phyloP scores from a whole-genome alignment of 2,113 vertebrate species.

The Sebastes schlegelii region DNA sequence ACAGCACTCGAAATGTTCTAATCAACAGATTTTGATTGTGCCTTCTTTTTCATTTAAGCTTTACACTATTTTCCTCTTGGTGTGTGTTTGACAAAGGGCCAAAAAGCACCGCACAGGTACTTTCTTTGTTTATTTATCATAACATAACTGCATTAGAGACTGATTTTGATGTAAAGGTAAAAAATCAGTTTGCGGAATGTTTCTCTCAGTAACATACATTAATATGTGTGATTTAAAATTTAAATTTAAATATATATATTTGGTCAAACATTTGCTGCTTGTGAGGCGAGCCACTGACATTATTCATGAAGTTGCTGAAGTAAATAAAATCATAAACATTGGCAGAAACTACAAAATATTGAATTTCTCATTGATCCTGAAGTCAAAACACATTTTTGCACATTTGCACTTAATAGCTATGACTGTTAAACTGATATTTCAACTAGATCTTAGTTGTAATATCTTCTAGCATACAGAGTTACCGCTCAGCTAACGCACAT shows the following conservation, averaged over 20 bases:
- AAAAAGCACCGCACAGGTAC: background rate
- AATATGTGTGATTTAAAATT: background rate
- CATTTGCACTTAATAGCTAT: slow-evolving; percentile 62
- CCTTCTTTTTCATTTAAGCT: slow-evolving; percentile 66
- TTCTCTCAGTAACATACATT: background rate
- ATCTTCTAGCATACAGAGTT: background rate
- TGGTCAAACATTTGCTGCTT: slow-evolving; percentile 19
- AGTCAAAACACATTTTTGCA: slow-evolving; percentile 37
- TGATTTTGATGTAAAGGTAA: background rate
- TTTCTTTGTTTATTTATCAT: background rate
- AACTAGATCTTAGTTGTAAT: background rate
- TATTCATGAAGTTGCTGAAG: background rate
- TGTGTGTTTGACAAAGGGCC: slow-evolving; percentile 2
- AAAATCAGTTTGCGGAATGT: slow-evolving; percentile 45
- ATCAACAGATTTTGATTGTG: slow-evolving; percentile 57
- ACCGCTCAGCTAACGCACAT: background rate
- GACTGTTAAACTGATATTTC: slow-evolving; percentile 68
- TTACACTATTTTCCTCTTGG: slow-evolving; percentile 35
- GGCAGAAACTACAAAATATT: background rate
- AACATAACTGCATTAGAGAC: background rate
- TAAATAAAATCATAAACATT: background rate
- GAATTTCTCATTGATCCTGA: slow-evolving; percentile 5
- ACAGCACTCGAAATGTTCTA: slow-evolving; percentile 37
- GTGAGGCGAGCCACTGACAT: background rate
- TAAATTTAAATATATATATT: background rate